These are phyloP conservation scores for Melanostoma scalare DNA, from an alignment of 2,888 invertebrate species.

Conservation along the genomic window DNA sequence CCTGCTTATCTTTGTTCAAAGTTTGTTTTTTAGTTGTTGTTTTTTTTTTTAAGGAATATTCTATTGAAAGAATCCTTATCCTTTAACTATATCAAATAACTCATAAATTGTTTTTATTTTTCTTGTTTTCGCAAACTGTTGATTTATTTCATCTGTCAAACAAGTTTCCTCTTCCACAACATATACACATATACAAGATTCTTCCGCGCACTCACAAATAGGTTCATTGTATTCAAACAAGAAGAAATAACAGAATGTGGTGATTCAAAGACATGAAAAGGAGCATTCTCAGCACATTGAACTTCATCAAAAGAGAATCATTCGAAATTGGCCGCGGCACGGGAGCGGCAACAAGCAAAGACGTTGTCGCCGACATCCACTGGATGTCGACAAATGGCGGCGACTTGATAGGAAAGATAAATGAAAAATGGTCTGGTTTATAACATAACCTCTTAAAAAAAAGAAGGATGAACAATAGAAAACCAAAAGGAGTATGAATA, in stretches of 20 bases:
- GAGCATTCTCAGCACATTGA: constrained; percentile 69
- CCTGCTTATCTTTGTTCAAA: constrained; percentile 10
- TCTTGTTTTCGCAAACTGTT: constrained; percentile 66
- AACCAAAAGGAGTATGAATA: constrained; percentile 49
- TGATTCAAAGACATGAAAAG: constrained; percentile 47
- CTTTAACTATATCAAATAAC: constrained; percentile 43
- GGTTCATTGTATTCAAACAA: constrained; percentile 65
- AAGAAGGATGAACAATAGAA: constrained; percentile 35
- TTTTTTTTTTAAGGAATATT: constrained; percentile 7
- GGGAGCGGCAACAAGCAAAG: constrained; percentile 50
- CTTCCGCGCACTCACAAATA: constrained; percentile 62
- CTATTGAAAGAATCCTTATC: constrained; percentile 31
- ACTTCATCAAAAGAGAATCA: constrained; percentile 71
- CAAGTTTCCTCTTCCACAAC: constrained; percentile 44
- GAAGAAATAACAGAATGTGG: constrained; percentile 2
- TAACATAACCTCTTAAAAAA: constrained; percentile 63
- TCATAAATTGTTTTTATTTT: constrained; percentile 37
- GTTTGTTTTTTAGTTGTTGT: constrained; percentile 5
- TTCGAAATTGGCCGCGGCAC: constrained; percentile 63
- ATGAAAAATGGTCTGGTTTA: constrained; percentile 66
- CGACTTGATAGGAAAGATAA: constrained; percentile 60
- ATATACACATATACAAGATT: constrained; percentile 10
- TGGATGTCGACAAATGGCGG: constrained; percentile 25
- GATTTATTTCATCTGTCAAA: constrained; percentile 72
- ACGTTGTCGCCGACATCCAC: constrained; percentile 23